Evolutionary conservation across 2,797 vertebrate genomes (phyloP), one percentile per base, ranked within the genome.

Genomic region (Cottoperca gobio): DNA sequence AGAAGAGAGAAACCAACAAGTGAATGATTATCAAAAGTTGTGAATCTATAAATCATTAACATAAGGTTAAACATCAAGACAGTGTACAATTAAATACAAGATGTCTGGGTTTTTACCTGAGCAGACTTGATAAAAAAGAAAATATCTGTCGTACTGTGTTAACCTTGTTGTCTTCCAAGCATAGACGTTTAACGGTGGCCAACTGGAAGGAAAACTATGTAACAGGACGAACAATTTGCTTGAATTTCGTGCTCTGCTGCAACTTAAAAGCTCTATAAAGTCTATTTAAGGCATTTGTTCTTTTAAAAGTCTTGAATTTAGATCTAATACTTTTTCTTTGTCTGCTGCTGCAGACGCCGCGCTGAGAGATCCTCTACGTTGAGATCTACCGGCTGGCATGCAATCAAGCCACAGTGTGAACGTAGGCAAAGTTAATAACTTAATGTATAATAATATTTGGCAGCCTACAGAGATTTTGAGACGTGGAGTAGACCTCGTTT

Each of bases 281-380:
- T 66, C 43, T 81, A 75, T 79, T 84, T 64, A 46, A 70, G 17
- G 21, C 19, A 14, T 46, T 45, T 28, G 16, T 49, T 52, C 8
- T 21, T 55, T 58, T 46, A 21, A 59, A 78, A n/a, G 1, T 49
- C 55, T 61, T 64, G 63, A 42, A 66, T 62, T 71, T 69, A 68
- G 57, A 64, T 61, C 46, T 52, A 53, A 53, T 31, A 62, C 46
- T 13, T 50, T 54, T 57, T 57, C n/a, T 43, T 9, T 69, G 17
- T 57, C 14, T 23, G 62, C 40, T 65, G 7, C 35, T 70, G 43
- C 60, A 59, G 19, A 63, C 24, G 42, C n/a, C 5, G 8, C 10
- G 4, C 40, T 50, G 4, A 12, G 19, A 21, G 37, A 49, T 63
- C 39, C 37, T 33, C 68, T 23, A 21, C 24, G 35, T 68, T 33